These are phyloP conservation scores for Drosophila infuscata DNA, from an alignment of 2,888 invertebrate species.

Conservation along the genomic window DNA sequence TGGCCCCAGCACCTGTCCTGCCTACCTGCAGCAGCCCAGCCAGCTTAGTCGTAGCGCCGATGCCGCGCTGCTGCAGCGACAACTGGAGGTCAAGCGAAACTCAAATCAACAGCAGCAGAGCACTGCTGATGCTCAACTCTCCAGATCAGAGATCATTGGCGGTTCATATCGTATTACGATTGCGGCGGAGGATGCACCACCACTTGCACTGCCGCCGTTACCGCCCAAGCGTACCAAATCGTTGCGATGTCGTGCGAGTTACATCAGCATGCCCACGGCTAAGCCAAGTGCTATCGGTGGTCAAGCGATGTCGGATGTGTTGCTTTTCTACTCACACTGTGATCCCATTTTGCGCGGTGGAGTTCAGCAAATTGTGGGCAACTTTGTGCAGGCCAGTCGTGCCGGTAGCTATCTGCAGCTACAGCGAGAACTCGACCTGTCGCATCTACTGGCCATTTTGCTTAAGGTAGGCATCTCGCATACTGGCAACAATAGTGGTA, in stretches of 20 bases:
- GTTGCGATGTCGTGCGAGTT: constrained; percentile 62
- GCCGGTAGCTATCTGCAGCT: constrained; percentile 64
- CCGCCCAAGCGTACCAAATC: constrained; percentile 82
- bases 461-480: constrained; percentile 79
- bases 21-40: constrained; percentile 72
- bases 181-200: constrained; percentile 74
- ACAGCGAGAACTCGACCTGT: constrained; percentile 67
- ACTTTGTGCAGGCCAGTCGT: constrained; percentile 79
- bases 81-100: constrained; percentile 33
- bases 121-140: constrained; percentile 55
- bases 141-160: constrained; percentile 83
- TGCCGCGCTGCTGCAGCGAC: constrained; percentile 68
- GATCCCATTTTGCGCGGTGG: constrained; percentile 85
- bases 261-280: constrained; percentile 1
- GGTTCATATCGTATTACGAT: constrained; percentile 61
- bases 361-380: constrained; percentile 84
- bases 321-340: constrained; percentile 83
- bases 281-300: constrained; percentile 19
- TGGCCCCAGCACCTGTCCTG: constrained; percentile 85
- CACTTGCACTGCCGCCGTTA: constrained; percentile 65
- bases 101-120: constrained; percentile 36
- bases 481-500: constrained; percentile 17
- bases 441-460: constrained; percentile 83
- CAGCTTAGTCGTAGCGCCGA: constrained; percentile 82
- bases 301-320: constrained; percentile 78